Percentiles rank a stretch among this genome's conserved stretches.
Conservation (phyloP, 2,797 vertebrate genomes). For the Serranus cabrilla region DNA sequence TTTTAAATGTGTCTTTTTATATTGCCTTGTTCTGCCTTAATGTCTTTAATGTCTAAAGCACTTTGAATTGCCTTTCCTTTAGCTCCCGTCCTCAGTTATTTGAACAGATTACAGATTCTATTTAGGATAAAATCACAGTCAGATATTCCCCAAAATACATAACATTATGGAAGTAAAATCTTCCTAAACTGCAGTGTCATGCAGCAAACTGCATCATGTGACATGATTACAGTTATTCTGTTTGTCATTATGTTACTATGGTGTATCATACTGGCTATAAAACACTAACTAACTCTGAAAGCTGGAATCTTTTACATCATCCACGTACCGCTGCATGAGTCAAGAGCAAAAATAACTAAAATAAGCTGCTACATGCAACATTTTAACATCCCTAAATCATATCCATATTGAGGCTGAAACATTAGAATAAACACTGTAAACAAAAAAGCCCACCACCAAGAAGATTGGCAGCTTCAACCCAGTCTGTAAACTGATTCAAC, state of each 20-base stretch:
- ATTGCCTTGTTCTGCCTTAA: background rate
- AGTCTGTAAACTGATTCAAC: constrained; percentile 12
- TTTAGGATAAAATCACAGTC: background rate
- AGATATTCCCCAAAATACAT: background rate
- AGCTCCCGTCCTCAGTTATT: background rate
- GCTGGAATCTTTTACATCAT: constrained; percentile 63
- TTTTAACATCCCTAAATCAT: constrained; percentile 54
- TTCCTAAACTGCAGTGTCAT: constrained; percentile 18
- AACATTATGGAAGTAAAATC: constrained; percentile 1
- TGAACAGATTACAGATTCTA: background rate
- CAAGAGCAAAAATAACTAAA: constrained; percentile 61
- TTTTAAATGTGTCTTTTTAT: background rate
- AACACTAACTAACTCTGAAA: constrained; percentile 29
- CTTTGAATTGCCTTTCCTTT: background rate
- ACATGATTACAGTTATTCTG: constrained; percentile 42
- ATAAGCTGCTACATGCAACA: constrained; percentile 53
- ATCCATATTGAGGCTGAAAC: constrained; percentile 60
- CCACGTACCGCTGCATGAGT: constrained; percentile 48
- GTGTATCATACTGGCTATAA: constrained; percentile 42
- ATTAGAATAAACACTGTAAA: constrained; percentile 48
- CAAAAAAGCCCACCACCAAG: constrained; percentile 22
- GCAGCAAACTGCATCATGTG: constrained; percentile 2
- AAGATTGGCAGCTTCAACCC: constrained; percentile 39
- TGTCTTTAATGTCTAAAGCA: background rate
- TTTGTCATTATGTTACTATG: constrained; percentile 68